Evolutionary conservation across 2,888 invertebrate species (phyloP), one percentile per base, ranked within the genome.

Genomic region (Autographa pulchrina): DNA sequence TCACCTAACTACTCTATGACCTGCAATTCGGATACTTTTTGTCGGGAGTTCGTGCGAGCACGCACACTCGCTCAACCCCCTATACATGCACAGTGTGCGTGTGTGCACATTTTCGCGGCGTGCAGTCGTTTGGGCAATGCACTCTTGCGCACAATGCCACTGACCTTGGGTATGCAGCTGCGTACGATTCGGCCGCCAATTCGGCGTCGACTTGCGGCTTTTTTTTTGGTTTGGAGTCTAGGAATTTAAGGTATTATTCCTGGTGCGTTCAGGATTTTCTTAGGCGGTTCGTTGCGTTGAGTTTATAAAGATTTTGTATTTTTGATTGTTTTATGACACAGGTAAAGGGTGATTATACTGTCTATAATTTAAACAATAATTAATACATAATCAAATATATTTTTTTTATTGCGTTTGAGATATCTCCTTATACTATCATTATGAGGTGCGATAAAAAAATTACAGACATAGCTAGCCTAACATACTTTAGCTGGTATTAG

Each of bases 151-250:
- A 92, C 91, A 92, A 92, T 92, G 93, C 90, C 93, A 94, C 93
- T 94, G 95, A 95, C 95, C 95, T 94, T 94, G 88, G 89, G 86
- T 89, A 83, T 88, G 94, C 94, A 95, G 95, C 95, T 95, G 94
- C 93, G 86, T 86, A 86, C 81, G 86, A 81, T 77, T 82, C 78
- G 70, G 71, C 70, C 79, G 81, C 82, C 86, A 86, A 84, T 90
- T 90, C 86, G 88, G 87, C 81, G 80, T 79, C 77, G 67, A 43
- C 66, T 76, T 69, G 74, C 74, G 72, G 69, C 70, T 77, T 80
- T 81, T 83, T 83, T 80, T 74, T 68, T 75, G 80, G 77, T 80
- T 70, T 32, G 18, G 25, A 62, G 70, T 77, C 70, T 82, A 78
- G 71, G 78, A 72, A 71, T 78, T 67, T 41, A 16, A 66, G 32